Evolutionary conservation across 1,140 invertebrate genomes (phyloP), one percentile per base, ranked within the genome.

Genomic region (Brachionus calyciflorus): DNA sequence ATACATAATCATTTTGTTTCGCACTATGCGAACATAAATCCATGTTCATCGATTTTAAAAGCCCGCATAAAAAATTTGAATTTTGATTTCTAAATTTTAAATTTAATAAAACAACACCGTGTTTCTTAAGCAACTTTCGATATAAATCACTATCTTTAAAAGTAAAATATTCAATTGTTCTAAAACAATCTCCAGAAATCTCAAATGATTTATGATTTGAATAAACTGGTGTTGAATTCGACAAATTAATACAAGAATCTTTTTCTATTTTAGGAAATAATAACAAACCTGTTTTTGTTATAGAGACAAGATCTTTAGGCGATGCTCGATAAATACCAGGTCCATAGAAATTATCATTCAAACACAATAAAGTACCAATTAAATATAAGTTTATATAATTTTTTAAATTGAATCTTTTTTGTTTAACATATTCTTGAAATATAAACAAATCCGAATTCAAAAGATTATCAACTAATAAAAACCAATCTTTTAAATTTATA

Each of bases 271-370:
- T 17, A n/a, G 68, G 68, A 28, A 49, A 73, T 4, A 73, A 7
- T 28, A 73, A 26, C 7, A 49, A 26, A 14, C 68, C 68, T 6
- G 1, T 19, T 49, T 73, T 24, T 12, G 26, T 51, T 24, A 73
- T 9, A 3, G 68, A 49, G 24, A 73, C 17, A 17, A 73, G 46
- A 49, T 49, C 44, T 28, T 73, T 49, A 37, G 2, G 12, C 1
- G 68, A 73, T 9, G 68, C 68, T 37, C 68, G 19, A 17, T 17
- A 73, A 24, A 73, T 37, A 12, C 68, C 68, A 19, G 68, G 68
- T 30, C 68, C 44, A 49, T 37, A 49, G n/a, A 73, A 73, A 21
- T 21, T 30, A 19, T 53, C 68, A 73, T 73, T 73, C 1, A 73
- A 37, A 30, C 46, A 51, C 30, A 73, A 24, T 17, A 49, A 12